A percentile compares a stretch with the other conserved stretches of the same genome.
phyloP scores from a whole-genome alignment of 2,113 vertebrate species.

The Proteles cristata region DNA sequence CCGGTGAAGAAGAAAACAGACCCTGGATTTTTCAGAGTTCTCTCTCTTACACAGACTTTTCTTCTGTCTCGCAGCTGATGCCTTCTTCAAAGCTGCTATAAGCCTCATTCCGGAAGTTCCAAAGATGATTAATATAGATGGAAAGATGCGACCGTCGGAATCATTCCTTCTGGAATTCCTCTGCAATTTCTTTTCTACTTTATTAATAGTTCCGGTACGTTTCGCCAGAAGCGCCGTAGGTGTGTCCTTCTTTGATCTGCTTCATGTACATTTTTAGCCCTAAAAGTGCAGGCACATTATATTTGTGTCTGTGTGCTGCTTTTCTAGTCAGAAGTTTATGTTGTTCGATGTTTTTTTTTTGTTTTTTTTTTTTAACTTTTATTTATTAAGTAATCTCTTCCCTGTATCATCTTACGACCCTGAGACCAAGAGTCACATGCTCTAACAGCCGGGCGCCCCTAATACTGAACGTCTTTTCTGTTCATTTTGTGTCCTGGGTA shows the following conservation, averaged over 20 bases:
- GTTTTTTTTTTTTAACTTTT: not conserved
- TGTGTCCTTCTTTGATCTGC: not conserved
- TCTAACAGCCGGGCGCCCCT: not conserved
- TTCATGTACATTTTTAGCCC: not conserved
- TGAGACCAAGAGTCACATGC: not conserved
- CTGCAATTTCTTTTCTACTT: slow-evolving; percentile 94
- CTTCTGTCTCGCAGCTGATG: slow-evolving; percentile 90
- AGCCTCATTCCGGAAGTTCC: slow-evolving; percentile 95
- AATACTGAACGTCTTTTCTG: not conserved
- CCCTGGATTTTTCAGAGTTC: not conserved
- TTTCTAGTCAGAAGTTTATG: not conserved
- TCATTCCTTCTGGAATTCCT: slow-evolving; percentile 96
- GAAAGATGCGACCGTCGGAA: slow-evolving; percentile 94
- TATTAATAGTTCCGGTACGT: slow-evolving; percentile 96
- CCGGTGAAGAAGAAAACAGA: not conserved
- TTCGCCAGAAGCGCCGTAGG: not conserved
- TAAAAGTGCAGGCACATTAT: not conserved
- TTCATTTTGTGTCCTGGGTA: not conserved
- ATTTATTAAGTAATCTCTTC: not conserved
- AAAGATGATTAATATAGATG: slow-evolving; percentile 93
- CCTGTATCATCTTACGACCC: not conserved
- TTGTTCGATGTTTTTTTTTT: not conserved
- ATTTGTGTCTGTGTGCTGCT: not conserved
- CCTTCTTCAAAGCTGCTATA: slow-evolving; percentile 96
- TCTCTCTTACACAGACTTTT: slow-evolving; percentile 13